A percentile compares a stretch with the other conserved stretches of the same genome.
Conservation (phyloP, 2,797 vertebrate species). For the Bufotes viridis region DNA sequence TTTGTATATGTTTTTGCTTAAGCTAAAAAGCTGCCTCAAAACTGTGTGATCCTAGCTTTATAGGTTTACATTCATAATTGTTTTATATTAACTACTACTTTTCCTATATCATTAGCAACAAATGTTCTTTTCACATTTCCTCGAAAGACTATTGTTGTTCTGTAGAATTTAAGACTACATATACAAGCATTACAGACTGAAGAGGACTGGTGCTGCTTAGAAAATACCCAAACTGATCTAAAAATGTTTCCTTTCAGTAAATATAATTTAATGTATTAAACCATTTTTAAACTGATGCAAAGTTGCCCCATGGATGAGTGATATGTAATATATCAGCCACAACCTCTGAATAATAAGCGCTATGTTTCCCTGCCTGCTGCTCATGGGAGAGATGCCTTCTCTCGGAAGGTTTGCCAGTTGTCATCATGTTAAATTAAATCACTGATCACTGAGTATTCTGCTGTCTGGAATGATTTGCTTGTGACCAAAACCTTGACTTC, state of each 20-base stretch:
- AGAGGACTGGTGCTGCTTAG: neutral
- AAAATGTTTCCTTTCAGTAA: slow-evolving; percentile 29
- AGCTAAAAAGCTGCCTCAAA: neutral
- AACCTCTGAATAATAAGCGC: slow-evolving; percentile 40
- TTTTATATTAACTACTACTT: neutral
- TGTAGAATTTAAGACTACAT: neutral
- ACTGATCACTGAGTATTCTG: slow-evolving; percentile 48
- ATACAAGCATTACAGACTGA: neutral
- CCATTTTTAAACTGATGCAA: slow-evolving; percentile 9
- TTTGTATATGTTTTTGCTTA: no score
- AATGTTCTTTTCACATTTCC: neutral
- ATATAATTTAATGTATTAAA: slow-evolving; percentile 26
- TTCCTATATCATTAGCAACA: neutral
- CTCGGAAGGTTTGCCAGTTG: slow-evolving; percentile 56
- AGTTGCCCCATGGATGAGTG: slow-evolving; percentile 30
- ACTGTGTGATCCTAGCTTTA: neutral
- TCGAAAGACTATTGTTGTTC: neutral
- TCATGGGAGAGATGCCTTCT: slow-evolving; percentile 41
- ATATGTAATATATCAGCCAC: slow-evolving; percentile 36
- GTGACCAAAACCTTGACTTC: slow-evolving; percentile 57
- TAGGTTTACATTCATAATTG: neutral
- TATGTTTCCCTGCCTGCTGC: slow-evolving; percentile 37
- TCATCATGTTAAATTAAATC: slow-evolving; percentile 60
- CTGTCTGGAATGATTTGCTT: slow-evolving; percentile 56
- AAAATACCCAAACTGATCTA: neutral